A percentile compares a stretch with the other conserved stretches of the same genome.
phyloP scores from a whole-genome alignment of 2,888 invertebrate species.

The Melinopterus prodromus region DNA sequence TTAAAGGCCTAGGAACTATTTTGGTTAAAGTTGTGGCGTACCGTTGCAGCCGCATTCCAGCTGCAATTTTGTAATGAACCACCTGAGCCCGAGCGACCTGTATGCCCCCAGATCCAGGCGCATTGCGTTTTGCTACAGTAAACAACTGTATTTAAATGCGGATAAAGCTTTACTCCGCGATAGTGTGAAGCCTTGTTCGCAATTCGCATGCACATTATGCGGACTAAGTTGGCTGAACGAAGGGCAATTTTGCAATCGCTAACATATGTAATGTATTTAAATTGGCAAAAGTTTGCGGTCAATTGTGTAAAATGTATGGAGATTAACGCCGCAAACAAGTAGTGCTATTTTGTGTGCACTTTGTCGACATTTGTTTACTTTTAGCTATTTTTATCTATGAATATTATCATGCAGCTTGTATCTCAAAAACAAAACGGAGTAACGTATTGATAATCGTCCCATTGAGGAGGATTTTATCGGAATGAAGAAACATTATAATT shows the following conservation, averaged over 20 bases:
- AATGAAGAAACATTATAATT: too few relatives aligned
- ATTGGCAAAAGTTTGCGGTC: not conserved
- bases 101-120: not conserved
- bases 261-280: not conserved
- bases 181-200: not conserved
- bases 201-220: not conserved
- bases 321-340: not conserved
- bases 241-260: not conserved
- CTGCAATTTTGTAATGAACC: conserved; percentile 4
- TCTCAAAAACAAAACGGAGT: too few relatives aligned
- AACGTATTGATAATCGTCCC: too few relatives aligned
- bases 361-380: too few relatives aligned
- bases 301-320: not conserved
- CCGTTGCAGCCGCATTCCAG: not conserved
- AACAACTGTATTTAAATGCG: not conserved
- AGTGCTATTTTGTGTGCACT: not conserved
- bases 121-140: not conserved
- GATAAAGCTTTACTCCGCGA: not conserved
- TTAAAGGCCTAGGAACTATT: not conserved
- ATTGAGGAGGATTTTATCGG: too few relatives aligned
- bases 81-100: not conserved
- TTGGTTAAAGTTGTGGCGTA: not conserved
- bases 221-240: not conserved
- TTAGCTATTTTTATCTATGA: too few relatives aligned
- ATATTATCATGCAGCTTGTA: too few relatives aligned